phyloP scores from a whole-genome alignment of 2,888 invertebrate species.

The Leucophora obtusa region DNA sequence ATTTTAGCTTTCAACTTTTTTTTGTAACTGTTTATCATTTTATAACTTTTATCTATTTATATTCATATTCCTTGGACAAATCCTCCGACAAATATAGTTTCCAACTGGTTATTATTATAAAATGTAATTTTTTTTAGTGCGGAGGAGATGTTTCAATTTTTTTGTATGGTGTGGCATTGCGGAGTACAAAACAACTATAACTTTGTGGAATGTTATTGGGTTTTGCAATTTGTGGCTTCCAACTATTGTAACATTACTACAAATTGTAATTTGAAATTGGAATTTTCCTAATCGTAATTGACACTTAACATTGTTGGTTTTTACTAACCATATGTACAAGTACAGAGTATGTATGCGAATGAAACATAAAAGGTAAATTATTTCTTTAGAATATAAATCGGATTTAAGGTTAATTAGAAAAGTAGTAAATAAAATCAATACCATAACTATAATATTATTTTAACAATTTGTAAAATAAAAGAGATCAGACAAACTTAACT shows the following conservation, averaged over 20 bases:
- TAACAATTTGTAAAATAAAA: neutral
- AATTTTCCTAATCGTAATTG: slow-evolving; percentile 66
- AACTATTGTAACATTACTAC: slow-evolving; percentile 57
- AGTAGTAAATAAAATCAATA: neutral
- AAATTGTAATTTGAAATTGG: slow-evolving; percentile 66
- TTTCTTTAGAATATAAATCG: slow-evolving; percentile 45
- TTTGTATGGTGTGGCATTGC: slow-evolving; percentile 21
- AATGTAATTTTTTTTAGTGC: slow-evolving; percentile 10
- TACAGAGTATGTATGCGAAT: slow-evolving; percentile 1
- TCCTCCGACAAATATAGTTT: neutral
- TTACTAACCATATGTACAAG: slow-evolving; percentile 9
- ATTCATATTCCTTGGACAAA: no score
- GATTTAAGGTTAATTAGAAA: slow-evolving; percentile 58
- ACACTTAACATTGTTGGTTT: slow-evolving; percentile 64
- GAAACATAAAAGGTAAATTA: slow-evolving; percentile 49
- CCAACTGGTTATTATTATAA: neutral
- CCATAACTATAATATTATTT: neutral
- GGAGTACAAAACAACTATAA: slow-evolving; percentile 37
- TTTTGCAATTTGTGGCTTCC: slow-evolving; percentile 63
- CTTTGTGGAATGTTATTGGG: slow-evolving; percentile 62
- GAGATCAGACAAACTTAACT: no score
- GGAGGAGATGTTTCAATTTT: slow-evolving; percentile 47
- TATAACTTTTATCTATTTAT: no score
- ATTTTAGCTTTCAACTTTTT: no score
- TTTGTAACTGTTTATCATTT: no score